A percentile compares a stretch with the other conserved stretches of the same genome.
Conservation (phyloP, 53 echinoderm and acorn worm species). For the Patiria pectinifera region DNA sequence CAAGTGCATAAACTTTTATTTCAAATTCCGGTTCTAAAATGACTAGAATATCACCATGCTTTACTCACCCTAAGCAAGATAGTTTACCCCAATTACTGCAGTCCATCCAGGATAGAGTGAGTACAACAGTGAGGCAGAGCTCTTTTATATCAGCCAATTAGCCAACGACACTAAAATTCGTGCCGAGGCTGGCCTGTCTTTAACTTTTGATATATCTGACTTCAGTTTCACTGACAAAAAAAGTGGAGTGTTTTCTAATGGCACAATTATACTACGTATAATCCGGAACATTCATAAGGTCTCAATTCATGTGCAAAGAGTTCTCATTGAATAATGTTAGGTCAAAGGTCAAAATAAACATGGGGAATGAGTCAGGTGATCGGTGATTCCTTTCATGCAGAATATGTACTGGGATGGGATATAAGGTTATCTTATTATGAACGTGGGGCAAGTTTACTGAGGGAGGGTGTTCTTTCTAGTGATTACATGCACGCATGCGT, state of each 20-base stretch:
- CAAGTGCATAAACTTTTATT: too few relatives aligned
- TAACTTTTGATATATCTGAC: not conserved
- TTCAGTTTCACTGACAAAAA: not conserved
- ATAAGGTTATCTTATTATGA: too few relatives aligned
- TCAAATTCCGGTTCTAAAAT: too few relatives aligned
- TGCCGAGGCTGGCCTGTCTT: not conserved
- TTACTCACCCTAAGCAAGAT: too few relatives aligned
- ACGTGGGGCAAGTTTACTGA: not conserved
- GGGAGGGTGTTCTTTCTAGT: not conserved
- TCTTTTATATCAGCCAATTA: not conserved
- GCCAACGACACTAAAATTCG: not conserved
- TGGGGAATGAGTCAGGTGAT: not conserved
- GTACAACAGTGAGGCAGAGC: not conserved
- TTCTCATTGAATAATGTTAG: not conserved
- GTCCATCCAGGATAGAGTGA: too few relatives aligned
- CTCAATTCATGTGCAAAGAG: too few relatives aligned
- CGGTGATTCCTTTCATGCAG: not conserved
- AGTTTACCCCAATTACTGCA: too few relatives aligned
- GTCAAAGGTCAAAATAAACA: not conserved
- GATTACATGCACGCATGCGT: constrained; percentile 45
- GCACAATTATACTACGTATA: not conserved
- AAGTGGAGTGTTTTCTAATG: not conserved
- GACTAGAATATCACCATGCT: too few relatives aligned
- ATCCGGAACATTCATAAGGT: too few relatives aligned
- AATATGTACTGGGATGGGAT: not conserved